phyloP scores from a whole-genome alignment of 2,888 invertebrate species.

The Alsophila aescularia region DNA sequence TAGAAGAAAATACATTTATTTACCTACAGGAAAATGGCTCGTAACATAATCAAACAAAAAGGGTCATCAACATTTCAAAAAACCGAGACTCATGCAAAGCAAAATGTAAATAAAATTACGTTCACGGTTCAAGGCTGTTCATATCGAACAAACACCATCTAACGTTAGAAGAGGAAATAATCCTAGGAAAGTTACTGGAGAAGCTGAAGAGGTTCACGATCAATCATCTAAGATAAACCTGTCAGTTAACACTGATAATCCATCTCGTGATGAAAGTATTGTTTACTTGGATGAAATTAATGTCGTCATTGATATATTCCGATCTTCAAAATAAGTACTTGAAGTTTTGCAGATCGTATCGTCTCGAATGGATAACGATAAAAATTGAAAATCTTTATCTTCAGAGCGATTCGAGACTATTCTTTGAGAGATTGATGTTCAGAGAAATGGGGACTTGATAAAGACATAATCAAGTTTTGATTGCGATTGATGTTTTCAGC shows the following conservation, averaged over 20 bases:
- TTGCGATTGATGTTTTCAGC: not conserved
- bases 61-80: too few species aligned
- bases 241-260: slow-evolving; percentile 33
- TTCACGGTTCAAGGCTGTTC: slow-evolving; percentile 3
- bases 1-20: too few species aligned
- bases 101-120: not conserved
- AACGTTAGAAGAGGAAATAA: slow-evolving; percentile 8
- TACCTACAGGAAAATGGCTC: too few species aligned
- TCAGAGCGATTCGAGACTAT: too few species aligned
- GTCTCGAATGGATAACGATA: slow-evolving; percentile 9
- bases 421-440: slow-evolving; percentile 11
- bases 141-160: not conserved
- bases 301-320: slow-evolving; percentile 18
- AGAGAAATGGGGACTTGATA: slow-evolving; percentile 9
- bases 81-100: not conserved
- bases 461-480: not conserved
- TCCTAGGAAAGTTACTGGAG: slow-evolving; percentile 45
- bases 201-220: slow-evolving; percentile 34
- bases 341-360: slow-evolving; percentile 6
- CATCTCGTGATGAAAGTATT: slow-evolving; percentile 31
- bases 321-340: slow-evolving; percentile 9
- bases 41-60: too few species aligned
- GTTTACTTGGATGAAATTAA: slow-evolving; percentile 35
- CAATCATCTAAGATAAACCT: slow-evolving; percentile 46
- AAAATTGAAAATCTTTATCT: slow-evolving; percentile 3